Evolutionary conservation across 2,113 vertebrate genomes (phyloP).

Genomic region (Otolemur garnettii): DNA sequence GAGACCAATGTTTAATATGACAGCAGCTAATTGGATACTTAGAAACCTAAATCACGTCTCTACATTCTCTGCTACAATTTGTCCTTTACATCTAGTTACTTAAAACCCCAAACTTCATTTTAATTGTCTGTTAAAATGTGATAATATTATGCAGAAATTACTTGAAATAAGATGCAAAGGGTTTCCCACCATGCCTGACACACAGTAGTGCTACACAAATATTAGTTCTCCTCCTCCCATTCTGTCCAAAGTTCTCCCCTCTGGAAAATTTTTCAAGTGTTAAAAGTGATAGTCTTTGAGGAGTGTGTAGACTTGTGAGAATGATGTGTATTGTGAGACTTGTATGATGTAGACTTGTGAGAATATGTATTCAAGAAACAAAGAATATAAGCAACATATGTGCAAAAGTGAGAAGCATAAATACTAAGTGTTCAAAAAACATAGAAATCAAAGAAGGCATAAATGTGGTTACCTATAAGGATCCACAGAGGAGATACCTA

Average conservation of each 20-base stretch:
- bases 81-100: not conserved
- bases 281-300: not conserved
- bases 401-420: not conserved
- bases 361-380: not conserved
- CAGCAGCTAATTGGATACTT: not conserved
- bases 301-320: not conserved
- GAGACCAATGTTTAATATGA: not conserved
- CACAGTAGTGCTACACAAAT: not conserved
- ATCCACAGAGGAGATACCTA: not conserved
- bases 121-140: not conserved
- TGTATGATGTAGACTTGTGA: not conserved
- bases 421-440: not conserved
- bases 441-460: not conserved
- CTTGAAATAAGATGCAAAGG: not conserved
- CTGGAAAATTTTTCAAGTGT: slow-evolving; percentile 1
- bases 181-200: not conserved
- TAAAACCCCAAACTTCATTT: slow-evolving; percentile 21
- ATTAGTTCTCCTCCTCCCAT: not conserved
- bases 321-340: too few relatives aligned
- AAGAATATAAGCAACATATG: not conserved
- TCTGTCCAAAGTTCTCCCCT: not conserved
- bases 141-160: slow-evolving; percentile 36
- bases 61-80: not conserved
- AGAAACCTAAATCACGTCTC: not conserved
- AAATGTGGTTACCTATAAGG: not conserved